Evolutionary conservation across 2,797 vertebrate species (phyloP).

Genomic region (Emydoidea blandingii): DNA sequence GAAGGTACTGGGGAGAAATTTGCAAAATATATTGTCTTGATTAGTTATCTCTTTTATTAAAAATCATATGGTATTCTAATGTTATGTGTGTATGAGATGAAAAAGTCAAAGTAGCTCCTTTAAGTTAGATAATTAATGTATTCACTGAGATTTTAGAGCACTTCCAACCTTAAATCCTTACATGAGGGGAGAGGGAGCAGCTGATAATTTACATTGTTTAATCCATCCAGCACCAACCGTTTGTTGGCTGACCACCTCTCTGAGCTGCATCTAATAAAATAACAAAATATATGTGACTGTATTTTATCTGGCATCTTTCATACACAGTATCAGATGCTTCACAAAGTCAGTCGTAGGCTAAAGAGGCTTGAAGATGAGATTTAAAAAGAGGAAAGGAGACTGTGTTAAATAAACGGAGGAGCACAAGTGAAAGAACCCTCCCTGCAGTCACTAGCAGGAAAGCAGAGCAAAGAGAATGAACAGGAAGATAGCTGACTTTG

Average conservation of each 20-base stretch:
- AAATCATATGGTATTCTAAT: not conserved
- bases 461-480: not conserved
- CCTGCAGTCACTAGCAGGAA: no score
- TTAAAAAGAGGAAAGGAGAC: not conserved
- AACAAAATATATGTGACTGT: no score
- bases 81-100: not conserved
- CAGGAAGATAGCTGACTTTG: not conserved
- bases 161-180: not conserved
- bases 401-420: not conserved
- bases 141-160: not conserved
- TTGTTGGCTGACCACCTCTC: not conserved
- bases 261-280: not conserved
- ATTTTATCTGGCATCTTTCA: not conserved
- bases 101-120: not conserved
- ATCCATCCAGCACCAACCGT: not conserved
- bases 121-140: not conserved
- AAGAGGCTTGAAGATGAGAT: not conserved
- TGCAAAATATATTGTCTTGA: not conserved
- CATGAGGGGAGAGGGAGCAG: not conserved
- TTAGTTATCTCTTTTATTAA: not conserved
- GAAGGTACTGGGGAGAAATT: not conserved
- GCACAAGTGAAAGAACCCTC: not conserved
- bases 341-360: not conserved
- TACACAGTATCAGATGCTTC: rapidly evolving
- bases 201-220: not conserved